Base-by-base conservation (phyloP, 2,888 invertebrate species). In the Chironomus riparius region DNA sequence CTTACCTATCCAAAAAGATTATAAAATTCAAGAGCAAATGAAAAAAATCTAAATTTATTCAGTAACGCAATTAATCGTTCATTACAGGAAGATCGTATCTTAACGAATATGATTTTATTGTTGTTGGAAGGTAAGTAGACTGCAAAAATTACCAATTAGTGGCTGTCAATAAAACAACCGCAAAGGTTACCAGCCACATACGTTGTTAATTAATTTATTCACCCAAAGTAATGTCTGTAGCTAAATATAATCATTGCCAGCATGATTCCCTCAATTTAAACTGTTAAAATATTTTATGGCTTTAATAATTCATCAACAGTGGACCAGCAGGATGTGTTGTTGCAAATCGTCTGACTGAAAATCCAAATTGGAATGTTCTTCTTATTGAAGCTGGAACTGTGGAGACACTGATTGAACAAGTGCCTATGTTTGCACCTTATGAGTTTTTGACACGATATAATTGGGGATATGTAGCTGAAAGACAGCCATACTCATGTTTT, bases 261-360 rank as follows among this genome's bases (percentile, higher is more conserved):
- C 38, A 38, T 10, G 38, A 38, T 3, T 0, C 15, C 7, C 2
- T 1, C 6, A 15, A 15, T 2, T 2, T 15, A 56, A 15, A 15
- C 18, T 18, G 56, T 6, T n/a, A 18, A 15, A 56, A 56, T 56
- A 15, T 3, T 56, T 15, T 15, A 56, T 15, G 2, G n/a, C 12
- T 15, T 56, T 56, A 15, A 15, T 2, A 56, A n/a, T n/a, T 56
- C 56, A 15, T 18, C n/a, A 56, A 38, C 2, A 50, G 48, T 1
- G 95, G 95, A 38, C 94, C 95, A 4, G 94, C 94, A 81, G 93
- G 93, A 68, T 81, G 83, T 78, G 76, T 76, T 38, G 5, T 76
- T 47, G 76, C 76, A 7, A 70, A 76, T 65, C 76, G 76, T 6
- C 22, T 76, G 15, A 62, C 76, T n/a, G 76, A 76, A 61, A 68